A percentile compares a stretch with the other conserved stretches of the same genome.
These are phyloP conservation scores for Neodiprion virginianus DNA, from an alignment of 1,140 invertebrate genomes.

Conservation along the genomic window DNA sequence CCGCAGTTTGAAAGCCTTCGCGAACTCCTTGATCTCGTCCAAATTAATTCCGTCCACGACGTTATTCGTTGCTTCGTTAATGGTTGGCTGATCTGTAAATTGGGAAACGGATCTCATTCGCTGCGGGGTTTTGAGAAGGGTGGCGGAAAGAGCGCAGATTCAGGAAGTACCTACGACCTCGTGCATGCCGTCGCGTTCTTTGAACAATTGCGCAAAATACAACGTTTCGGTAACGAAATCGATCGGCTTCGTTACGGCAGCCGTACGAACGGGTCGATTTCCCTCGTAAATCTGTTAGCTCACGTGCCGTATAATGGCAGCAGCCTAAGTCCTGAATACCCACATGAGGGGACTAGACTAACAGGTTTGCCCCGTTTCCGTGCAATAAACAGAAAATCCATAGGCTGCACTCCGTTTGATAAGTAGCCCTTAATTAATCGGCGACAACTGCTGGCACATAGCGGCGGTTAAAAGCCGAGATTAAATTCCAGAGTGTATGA, in stretches of 20 bases:
- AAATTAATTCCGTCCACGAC: conserved; percentile 96
- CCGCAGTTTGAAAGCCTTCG: conserved; percentile 94
- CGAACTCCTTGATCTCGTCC: conserved; percentile 98
- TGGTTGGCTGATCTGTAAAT: conserved; percentile 83
- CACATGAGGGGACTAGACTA: conserved; percentile 33
- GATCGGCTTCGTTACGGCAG: too few relatives aligned
- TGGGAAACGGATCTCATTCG: not conserved
- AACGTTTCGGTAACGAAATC: too few relatives aligned
- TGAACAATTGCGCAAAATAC: too few relatives aligned
- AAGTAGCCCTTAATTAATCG: conserved; percentile 2
- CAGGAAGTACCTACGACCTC: too few relatives aligned
- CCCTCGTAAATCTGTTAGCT: conserved; percentile 45
- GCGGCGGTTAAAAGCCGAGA: conserved; percentile 34
- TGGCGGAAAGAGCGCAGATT: too few relatives aligned
- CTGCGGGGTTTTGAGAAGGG: too few relatives aligned
- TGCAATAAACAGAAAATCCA: conserved; percentile 35
- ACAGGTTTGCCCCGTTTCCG: conserved; percentile 32
- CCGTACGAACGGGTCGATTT: conserved; percentile 33
- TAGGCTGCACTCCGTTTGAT: not conserved
- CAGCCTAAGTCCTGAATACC: conserved; percentile 25
- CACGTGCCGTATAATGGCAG: conserved; percentile 25
- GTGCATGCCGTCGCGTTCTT: too few relatives aligned
- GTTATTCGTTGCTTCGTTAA: conserved; percentile 91
- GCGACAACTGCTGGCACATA: conserved; percentile 28
- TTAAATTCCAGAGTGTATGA: too few relatives aligned